phyloP scores from a whole-genome alignment of 2,888 invertebrate species.

The Pristionchus exspectatus region DNA sequence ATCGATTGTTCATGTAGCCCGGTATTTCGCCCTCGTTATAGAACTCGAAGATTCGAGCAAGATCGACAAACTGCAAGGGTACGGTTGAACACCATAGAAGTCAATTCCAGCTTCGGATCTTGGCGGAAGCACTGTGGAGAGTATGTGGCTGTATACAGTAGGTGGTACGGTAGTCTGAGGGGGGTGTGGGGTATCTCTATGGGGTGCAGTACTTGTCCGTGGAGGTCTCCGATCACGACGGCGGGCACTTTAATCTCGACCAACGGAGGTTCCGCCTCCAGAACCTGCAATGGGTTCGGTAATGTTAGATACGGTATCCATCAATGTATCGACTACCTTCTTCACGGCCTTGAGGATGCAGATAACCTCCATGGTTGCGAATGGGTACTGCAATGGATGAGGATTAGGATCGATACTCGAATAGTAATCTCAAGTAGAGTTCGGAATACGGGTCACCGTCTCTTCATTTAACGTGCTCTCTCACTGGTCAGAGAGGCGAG shows the following conservation, averaged over 20 bases:
- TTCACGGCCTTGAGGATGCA: not conserved
- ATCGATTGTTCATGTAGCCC: conserved; percentile 16
- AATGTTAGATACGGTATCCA: not conserved
- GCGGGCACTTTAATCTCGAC: conserved; percentile 32
- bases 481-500: too few relatives aligned
- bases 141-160: too few relatives aligned
- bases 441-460: too few relatives aligned
- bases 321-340: not conserved
- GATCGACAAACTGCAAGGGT: conserved; percentile 28
- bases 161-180: not conserved
- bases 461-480: too few relatives aligned
- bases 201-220: conserved; percentile 39
- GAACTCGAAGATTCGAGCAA: conserved; percentile 48
- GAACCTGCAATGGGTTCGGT: not conserved
- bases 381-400: not conserved
- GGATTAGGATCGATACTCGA: not conserved
- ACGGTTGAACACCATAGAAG: not conserved
- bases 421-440: not conserved
- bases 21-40: not conserved
- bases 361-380: not conserved
- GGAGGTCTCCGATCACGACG: conserved; percentile 52
- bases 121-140: not conserved
- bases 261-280: not conserved
- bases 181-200: too few relatives aligned
- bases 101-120: too few relatives aligned